Base-by-base conservation (phyloP, 2,888 invertebrate species). In the Cosmorhoe ocellata region DNA sequence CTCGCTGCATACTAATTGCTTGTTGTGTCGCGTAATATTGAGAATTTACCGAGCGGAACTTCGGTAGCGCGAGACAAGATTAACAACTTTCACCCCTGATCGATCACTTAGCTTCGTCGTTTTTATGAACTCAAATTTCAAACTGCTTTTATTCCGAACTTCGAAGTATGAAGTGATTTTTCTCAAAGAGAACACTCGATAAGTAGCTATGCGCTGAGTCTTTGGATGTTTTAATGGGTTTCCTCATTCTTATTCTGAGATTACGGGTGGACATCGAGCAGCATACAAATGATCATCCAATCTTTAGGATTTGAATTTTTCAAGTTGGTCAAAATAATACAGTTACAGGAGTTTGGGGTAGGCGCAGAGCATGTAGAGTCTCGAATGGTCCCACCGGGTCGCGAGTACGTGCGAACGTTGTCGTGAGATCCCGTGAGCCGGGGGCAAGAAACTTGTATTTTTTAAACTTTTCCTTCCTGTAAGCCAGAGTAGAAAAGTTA, bases 1-100 rank as follows among this genome's bases (percentile, higher is more conserved):
- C 77, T 77, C 69, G 74, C 80, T 80, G 90, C 85, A 89, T 90
- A 89, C 90, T 89, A 89, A 90, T 90, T 87, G 77, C 76, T 83
- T 88, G 88, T 89, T 88, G 88, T 88, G 81, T 79, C 73, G 80
- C 73, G 77, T 79, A 74, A 77, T 75, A 78, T 78, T 74, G 72
- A 63, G 74, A 78, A 81, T 79, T 79, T 77, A 71, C 73, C 74
- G 72, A 75, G 72, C 74, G 76, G 73, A 82, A 83, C 79, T 83
- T 82, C 51, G 70, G 72, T 69, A 68, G 71, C 68, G 70, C 72
- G 70, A 72, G 80, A 79, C 79, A 80, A 84, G 84, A 89, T 89
- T 88, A 84, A 78, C 79, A 86, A 87, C 82, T 87, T 85, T 81
- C 73, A 74, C 75, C 79, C 76, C 75, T 78, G 81, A 84, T 84